These are phyloP conservation scores for Fundulus diaphanus DNA, from an alignment of 2,797 vertebrate genomes.

Conservation along the genomic window DNA sequence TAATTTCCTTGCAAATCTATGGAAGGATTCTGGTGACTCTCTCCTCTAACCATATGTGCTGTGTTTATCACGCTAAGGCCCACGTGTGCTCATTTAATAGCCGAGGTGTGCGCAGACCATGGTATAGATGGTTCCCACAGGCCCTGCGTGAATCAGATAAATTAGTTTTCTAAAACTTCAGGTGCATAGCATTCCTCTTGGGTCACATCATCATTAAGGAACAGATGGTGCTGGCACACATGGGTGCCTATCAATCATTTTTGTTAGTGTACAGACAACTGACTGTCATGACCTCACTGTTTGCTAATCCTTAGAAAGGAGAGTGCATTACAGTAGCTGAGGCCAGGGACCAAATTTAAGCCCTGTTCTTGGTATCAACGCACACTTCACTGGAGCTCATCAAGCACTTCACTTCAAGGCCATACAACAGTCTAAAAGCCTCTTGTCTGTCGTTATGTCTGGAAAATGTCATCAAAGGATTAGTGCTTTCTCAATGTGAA, in stretches of 20 bases:
- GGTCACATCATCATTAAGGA: slow-evolving; percentile 31
- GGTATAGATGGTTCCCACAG: slow-evolving; percentile 19
- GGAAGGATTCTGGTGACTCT: slow-evolving; percentile 36
- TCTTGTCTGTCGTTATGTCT: slow-evolving; percentile 54
- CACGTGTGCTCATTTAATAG: slow-evolving; percentile 33
- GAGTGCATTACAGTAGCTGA: slow-evolving; percentile 1
- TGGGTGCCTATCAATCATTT: slow-evolving; percentile 21
- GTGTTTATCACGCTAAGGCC: slow-evolving; percentile 17
- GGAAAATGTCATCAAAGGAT: slow-evolving; percentile 30
- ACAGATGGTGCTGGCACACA: slow-evolving; percentile 28
- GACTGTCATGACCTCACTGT: not conserved
- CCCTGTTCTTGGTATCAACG: slow-evolving; percentile 5
- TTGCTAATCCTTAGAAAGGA: not conserved
- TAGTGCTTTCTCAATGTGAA: slow-evolving; percentile 18
- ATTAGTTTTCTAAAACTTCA: slow-evolving; percentile 38
- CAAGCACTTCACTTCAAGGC: slow-evolving; percentile 21
- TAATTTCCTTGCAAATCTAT: slow-evolving; percentile 40
- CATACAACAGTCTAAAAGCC: slow-evolving; percentile 28
- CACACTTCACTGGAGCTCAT: not conserved
- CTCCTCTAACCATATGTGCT: slow-evolving; percentile 52
- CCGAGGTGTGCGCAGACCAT: not conserved
- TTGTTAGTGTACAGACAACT: not conserved
- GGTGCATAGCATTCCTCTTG: slow-evolving; percentile 41
- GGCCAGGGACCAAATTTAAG: slow-evolving; percentile 2
- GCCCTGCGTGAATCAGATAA: slow-evolving; percentile 27